Evolutionary conservation across 2,797 vertebrate genomes (phyloP).

Genomic region (Muscicapa comitata): DNA sequence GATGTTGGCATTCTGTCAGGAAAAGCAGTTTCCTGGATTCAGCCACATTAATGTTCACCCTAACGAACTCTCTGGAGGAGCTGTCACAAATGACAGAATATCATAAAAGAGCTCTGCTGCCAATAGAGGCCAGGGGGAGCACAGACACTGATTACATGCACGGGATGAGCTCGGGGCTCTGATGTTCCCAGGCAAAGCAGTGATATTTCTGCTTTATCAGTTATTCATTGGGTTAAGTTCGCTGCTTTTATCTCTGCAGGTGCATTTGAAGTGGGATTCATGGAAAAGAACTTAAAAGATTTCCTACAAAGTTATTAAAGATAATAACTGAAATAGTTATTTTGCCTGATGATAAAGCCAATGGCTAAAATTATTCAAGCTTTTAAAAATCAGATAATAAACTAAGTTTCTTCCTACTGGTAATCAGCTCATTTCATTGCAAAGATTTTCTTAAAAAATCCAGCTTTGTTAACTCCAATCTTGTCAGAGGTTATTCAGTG

Average conservation of each 20-base stretch:
- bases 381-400: conserved; percentile 66
- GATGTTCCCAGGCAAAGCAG: neutral
- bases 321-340: conserved; percentile 39
- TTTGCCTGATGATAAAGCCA: conserved; percentile 47
- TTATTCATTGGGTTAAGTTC: conserved; percentile 48
- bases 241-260: conserved; percentile 57
- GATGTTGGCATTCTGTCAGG: conserved; percentile 27
- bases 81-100: conserved; percentile 53
- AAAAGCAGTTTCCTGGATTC: conserved; percentile 32
- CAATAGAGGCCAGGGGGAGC: conserved; percentile 25
- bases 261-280: conserved; percentile 53
- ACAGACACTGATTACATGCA: neutral
- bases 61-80: conserved; percentile 61
- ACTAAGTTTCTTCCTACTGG: conserved; percentile 40
- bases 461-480: conserved; percentile 61
- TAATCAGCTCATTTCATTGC: conserved; percentile 63
- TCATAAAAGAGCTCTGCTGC: neutral
- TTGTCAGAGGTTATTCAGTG: conserved; percentile 36
- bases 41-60: conserved; percentile 52
- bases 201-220: conserved; percentile 43
- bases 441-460: conserved; percentile 55
- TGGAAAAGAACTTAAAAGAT: neutral
- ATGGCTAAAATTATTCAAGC: conserved; percentile 54
- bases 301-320: conserved; percentile 58
- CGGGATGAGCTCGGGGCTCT: neutral